Evolutionary conservation across 2,113 vertebrate species (phyloP), one percentile per base, ranked within the genome.

Genomic region (Noturus placidus): DNA sequence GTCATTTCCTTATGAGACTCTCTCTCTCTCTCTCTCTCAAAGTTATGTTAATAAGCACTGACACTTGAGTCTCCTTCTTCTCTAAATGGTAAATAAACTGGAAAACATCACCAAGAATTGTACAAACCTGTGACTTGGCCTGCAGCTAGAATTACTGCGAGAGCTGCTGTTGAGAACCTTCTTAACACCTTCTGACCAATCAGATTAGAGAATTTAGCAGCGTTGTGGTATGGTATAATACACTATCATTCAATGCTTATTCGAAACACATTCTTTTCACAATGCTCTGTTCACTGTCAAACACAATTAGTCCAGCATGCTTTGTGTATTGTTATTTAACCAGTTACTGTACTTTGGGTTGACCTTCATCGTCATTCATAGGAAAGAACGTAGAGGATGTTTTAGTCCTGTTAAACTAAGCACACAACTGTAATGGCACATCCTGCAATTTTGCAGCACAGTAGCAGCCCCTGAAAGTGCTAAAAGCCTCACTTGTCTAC

Each of bases 371-470:
- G 9, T 38, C 72, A 78, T 78, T 77, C 17, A 42, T 22, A 59
- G 25, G 25, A 76, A 35, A 56, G 50, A 61, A 38, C 5, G 3
- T 9, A 50, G 14, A 42, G 74, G 54, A 63, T 63, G 56, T 42
- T 57, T 77, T 63, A 76, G 6, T 54, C 3, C 22, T 59, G 83
- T 33, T 56, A 72, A 69, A 22, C 7, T 59, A 85, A 85, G 42
- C 54, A 59, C 54, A 25, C 54, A 46, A n/a, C 20, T 1, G 5
- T 61, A 77, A 77, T 33, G 22, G n/a, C 63, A 77, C 56, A 78
- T 78, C 84, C 70, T 77, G 57, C 30, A 3, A 84, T 84, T 83
- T 83, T 84, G 13, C 65, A 76, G 15, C 52, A 50, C 84, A 86
- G 57, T 11, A 74, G 69, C 69, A n/a, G 67, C 46, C 61, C 50